Evolutionary conservation across 2,888 invertebrate genomes (phyloP), one percentile per base, ranked within the genome.

Genomic region (Drosophila incognita): DNA sequence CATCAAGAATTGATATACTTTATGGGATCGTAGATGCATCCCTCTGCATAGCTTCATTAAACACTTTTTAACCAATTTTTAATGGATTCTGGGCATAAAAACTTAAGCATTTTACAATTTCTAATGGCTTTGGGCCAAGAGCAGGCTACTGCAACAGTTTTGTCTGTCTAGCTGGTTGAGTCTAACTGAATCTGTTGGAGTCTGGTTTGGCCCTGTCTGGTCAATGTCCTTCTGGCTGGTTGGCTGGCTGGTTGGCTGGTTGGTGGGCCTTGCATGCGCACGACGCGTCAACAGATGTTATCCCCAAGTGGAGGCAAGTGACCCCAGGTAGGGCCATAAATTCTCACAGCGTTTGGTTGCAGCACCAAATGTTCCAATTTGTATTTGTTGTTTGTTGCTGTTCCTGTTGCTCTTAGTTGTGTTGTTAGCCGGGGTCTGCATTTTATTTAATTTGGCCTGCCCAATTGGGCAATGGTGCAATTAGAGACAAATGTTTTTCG

Each of bases 211-310:
- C 46, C 46, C 24, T 53, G 56, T 29, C 56, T 56, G 56, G 56
- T 56, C 56, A 56, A 38, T 56, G 56, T 56, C 56, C 56, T 56
- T 56, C 68, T 33, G 57, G 61, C 62, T 79, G 54, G 36, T n/a
- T 67, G 74, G 63, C 40, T 63, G 54, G 48, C 2, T 56, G 15
- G 52, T 29, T 61, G 69, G 35, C 54, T 56, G 73, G 29, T 27
- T 21, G 58, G 49, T n/a, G 65, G 72, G 78, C 74, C 76, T 90
- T 88, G 87, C 89, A 80, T 86, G 85, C 83, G 90, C 87, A 87
- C 90, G 87, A 90, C 84, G 87, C 90, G 90, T 87, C 88, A 85
- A 77, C 87, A 87, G 87, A 87, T 87, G 90, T 87, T 90, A 87
- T 87, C 87, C 81, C 83, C 76, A 75, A 75, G 65, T 72, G 46